These are phyloP conservation scores for Caenorhabditis angaria DNA, from an alignment of 2,888 invertebrate species.

Conservation along the genomic window DNA sequence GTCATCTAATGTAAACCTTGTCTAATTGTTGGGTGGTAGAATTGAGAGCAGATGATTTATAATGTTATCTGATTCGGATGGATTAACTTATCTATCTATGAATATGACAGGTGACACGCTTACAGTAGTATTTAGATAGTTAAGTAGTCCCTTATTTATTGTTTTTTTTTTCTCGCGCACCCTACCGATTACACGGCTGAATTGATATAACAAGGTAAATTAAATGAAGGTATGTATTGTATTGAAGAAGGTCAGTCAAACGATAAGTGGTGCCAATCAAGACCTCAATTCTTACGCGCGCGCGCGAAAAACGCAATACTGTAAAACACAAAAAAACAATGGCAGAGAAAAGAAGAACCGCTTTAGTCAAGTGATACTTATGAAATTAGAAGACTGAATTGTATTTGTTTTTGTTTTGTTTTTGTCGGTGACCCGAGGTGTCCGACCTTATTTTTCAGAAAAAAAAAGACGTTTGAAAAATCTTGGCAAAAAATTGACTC, in stretches of 20 bases:
- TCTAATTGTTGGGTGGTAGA: background rate
- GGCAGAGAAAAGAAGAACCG: background rate
- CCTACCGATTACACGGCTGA: background rate
- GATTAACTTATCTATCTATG: background rate
- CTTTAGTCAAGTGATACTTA: slow-evolving; percentile 2
- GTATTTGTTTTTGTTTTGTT: background rate
- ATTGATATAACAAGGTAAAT: slow-evolving; percentile 3
- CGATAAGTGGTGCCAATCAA: slow-evolving; percentile 3
- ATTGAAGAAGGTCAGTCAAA: background rate
- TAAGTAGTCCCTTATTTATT: too few species aligned
- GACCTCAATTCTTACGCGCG: background rate
- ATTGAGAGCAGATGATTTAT: background rate
- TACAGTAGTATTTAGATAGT: background rate
- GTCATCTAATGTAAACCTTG: background rate
- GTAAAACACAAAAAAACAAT: background rate
- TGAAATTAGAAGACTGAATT: background rate
- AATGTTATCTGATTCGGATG: background rate
- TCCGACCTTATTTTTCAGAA: background rate
- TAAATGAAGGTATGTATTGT: background rate
- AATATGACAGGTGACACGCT: background rate
- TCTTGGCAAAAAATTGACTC: too few species aligned
- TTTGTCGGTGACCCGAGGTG: background rate
- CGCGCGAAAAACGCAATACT: background rate
- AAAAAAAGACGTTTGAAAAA: too few species aligned
- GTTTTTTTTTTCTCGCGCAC: background rate